Base-by-base conservation (phyloP, 2,888 invertebrate species). In the Drosophila anomalata region DNA sequence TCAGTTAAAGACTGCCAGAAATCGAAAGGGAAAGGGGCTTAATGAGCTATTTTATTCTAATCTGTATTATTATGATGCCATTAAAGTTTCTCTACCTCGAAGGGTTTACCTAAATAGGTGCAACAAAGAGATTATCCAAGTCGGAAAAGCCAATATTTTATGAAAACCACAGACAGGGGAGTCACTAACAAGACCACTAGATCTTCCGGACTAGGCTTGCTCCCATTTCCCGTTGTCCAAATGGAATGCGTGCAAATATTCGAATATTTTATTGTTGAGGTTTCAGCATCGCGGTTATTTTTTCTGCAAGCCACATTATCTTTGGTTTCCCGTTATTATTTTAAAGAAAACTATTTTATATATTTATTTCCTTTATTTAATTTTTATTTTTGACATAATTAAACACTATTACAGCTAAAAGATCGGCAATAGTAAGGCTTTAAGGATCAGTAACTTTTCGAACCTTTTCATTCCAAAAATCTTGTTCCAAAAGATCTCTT, bases 231-330 rank as follows among this genome's bases (percentile, higher is more conserved):
- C 72, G 59, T 53, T 72, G 50, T 46, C 42, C 29, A 69, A 59
- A 66, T 6, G 17, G 2, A 0, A 51, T 51, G n/a, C 29, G 11
- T 39, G 39, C 8, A 63, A 48, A 7, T 55, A 71, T 78, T 76
- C 46, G 66, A 62, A 76, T 81, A 77, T 77, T 74, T 85, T 83
- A 79, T 83, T 81, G 58, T 76, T 77, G 74, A 67, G 71, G 60
- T 59, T 73, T 69, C 56, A 66, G 60, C 77, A 80, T 44, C 22
- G 44, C 44, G 14, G 46, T 24, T 29, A 9, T 29, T 8, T 29
- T 29, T 55, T 55, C n/a, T 14, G 31, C 9, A 55, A 20, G 44
- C 54, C 29, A 29, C 42, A 44, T 17, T 44, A 26, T 44, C 20
- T 20, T 11, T 14, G 4, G 22, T 41, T 61, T 48, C 57, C 61